Conservation (phyloP, 2,797 vertebrate species). For the Hyperoplus lanceolatus region DNA sequence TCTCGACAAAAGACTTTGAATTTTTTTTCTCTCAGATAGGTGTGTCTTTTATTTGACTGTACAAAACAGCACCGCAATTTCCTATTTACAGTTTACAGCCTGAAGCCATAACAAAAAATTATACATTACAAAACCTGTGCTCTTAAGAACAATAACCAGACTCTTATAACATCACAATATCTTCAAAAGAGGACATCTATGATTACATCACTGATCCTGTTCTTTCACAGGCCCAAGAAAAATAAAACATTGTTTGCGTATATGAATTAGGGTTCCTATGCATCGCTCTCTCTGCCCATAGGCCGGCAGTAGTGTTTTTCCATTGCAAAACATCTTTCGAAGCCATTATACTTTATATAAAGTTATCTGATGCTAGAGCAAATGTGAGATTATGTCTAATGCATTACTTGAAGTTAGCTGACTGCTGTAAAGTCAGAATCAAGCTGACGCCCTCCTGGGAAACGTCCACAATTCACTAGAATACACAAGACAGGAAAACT, state of each 20-base stretch:
- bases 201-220: slow-evolving; percentile 41
- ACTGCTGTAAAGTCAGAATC: slow-evolving; percentile 16
- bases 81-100: slow-evolving; percentile 67
- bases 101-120: slow-evolving; percentile 65
- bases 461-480: background rate
- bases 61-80: slow-evolving; percentile 59
- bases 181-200: slow-evolving; percentile 33
- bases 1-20: slow-evolving; percentile 69
- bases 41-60: slow-evolving; percentile 72
- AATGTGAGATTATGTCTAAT: slow-evolving; percentile 19
- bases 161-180: slow-evolving; percentile 61
- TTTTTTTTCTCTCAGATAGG: slow-evolving; percentile 65
- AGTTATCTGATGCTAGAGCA: background rate
- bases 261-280: slow-evolving; percentile 21
- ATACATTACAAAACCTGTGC: slow-evolving; percentile 54
- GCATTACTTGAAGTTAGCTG: slow-evolving; percentile 19
- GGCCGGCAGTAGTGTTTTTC: slow-evolving; percentile 36
- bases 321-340: slow-evolving; percentile 16
- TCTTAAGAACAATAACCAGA: slow-evolving; percentile 38
- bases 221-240: slow-evolving; percentile 36
- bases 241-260: slow-evolving; percentile 32
- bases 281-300: background rate
- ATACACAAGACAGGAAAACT: background rate
- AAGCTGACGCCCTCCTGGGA: background rate
- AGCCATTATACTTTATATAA: slow-evolving; percentile 3